Percentiles rank a stretch among this genome's conserved stretches.
Conservation (phyloP, 1,140 invertebrate genomes). For the Drosophila asahinai region DNA sequence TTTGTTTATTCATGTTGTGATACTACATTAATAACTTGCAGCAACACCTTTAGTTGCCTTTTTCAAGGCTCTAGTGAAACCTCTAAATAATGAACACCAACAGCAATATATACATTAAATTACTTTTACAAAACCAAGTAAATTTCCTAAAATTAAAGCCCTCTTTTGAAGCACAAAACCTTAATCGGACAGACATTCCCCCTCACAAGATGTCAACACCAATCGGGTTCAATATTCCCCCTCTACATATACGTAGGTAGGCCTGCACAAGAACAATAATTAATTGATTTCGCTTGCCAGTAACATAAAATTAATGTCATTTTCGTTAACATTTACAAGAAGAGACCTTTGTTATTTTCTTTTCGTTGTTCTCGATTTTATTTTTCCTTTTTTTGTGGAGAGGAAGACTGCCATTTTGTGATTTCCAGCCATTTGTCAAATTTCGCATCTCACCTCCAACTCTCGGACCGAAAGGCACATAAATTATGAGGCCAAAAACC, state of each 20-base stretch:
- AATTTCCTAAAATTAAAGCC: conserved; percentile 8
- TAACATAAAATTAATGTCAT: conserved; percentile 68
- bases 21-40: too few species aligned
- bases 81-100: too few species aligned
- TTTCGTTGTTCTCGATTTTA: not conserved
- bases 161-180: conserved; percentile 10
- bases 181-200: conserved; percentile 13
- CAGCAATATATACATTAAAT: not conserved
- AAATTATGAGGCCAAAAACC: conserved; percentile 73
- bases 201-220: conserved; percentile 53
- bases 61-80: too few species aligned
- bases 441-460: conserved; percentile 32
- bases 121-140: not conserved
- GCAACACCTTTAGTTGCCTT: too few species aligned
- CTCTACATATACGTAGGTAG: conserved; percentile 14
- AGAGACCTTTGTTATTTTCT: conserved; percentile 23
- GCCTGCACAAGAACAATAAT: conserved; percentile 35
- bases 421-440: conserved; percentile 75
- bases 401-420: conserved; percentile 45
- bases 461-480: conserved; percentile 33
- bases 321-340: conserved; percentile 59
- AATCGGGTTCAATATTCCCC: conserved; percentile 53
- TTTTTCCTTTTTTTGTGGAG: not conserved
- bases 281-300: conserved; percentile 61
- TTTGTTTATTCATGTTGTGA: not conserved